Conservation (phyloP, 2,797 vertebrate genomes). For the Sarcophilus harrisii region DNA sequence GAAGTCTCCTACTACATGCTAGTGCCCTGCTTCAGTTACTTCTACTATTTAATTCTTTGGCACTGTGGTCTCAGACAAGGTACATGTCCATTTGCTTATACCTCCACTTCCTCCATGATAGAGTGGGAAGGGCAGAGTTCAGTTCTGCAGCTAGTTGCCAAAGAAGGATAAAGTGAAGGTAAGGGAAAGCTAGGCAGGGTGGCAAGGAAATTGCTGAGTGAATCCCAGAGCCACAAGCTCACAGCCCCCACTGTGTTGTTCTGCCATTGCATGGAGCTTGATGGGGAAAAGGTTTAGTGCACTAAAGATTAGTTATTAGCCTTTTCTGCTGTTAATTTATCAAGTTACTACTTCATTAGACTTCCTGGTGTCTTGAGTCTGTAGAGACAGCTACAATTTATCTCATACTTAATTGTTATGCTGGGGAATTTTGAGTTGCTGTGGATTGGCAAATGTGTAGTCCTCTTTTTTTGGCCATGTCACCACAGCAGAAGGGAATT, state of each 20-base stretch:
- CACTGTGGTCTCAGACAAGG: background rate
- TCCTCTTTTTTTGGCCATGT: background rate
- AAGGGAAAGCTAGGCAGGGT: background rate
- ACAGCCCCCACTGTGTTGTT: background rate
- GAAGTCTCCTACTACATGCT: background rate
- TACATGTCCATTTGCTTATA: background rate
- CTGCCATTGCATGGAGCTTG: background rate
- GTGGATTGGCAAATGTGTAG: background rate
- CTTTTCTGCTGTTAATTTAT: background rate
- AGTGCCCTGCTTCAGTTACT: background rate
- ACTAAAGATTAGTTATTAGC: background rate
- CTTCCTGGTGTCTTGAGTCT: background rate
- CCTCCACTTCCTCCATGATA: too few species aligned
- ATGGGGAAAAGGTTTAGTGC: background rate
- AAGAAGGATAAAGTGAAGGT: background rate
- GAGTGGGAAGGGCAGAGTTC: too few species aligned
- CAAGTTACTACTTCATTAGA: background rate
- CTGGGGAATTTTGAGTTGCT: background rate
- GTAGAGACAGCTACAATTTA: background rate
- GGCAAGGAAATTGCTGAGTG: background rate
- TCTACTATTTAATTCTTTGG: background rate
- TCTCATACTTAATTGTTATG: background rate
- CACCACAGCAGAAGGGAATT: background rate
- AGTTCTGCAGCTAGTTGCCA: background rate
- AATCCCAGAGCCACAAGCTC: background rate